Percentiles rank a stretch among this genome's conserved stretches.
phyloP scores from a whole-genome alignment of 2,888 invertebrate genomes.

The Pristionchus mayeri region DNA sequence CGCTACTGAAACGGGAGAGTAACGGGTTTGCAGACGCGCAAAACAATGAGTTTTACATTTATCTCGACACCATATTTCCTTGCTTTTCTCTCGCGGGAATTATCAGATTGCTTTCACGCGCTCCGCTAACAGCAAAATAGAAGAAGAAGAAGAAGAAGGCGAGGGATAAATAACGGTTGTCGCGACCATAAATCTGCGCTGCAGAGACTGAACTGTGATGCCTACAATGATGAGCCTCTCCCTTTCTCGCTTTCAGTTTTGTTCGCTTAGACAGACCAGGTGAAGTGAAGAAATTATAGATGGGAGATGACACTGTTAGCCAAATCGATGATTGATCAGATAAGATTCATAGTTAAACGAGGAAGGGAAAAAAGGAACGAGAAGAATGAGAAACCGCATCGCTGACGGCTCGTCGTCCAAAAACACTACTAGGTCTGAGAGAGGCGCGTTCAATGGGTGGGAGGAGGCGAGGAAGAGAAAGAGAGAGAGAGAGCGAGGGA shows the following conservation, averaged over 20 bases:
- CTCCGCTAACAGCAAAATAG: neutral
- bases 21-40: neutral
- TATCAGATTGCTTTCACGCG: neutral
- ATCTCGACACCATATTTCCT: neutral
- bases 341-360: neutral
- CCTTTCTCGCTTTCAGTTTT: too few relatives aligned
- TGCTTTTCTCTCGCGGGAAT: neutral
- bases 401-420: too few relatives aligned
- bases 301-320: neutral
- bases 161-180: neutral
- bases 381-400: slow-evolving; percentile 27
- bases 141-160: too few relatives aligned
- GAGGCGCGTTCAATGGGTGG: slow-evolving; percentile 4
- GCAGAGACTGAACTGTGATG: neutral
- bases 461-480: neutral
- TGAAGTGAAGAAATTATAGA: neutral
- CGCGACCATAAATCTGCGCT: neutral
- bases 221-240: neutral
- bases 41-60: neutral
- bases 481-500: neutral
- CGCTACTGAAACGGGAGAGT: neutral
- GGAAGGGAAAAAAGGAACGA: neutral
- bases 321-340: neutral
- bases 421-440: neutral
- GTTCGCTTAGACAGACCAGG: too few relatives aligned